Conservation (phyloP, 2,888 invertebrate genomes). For the Stratiomys singularior region DNA sequence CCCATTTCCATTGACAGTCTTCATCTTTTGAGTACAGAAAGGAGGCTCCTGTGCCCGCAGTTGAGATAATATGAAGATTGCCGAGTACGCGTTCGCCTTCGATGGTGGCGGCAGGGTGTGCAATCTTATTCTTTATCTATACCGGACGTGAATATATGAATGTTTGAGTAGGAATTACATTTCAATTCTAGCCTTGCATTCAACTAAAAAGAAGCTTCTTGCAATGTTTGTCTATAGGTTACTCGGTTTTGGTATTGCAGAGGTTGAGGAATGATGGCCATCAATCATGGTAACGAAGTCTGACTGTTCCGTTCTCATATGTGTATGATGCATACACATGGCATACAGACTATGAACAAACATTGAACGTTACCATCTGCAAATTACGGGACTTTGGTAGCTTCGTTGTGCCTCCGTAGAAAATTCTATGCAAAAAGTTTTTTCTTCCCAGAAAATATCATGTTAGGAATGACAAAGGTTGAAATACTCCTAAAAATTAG, state of each 20-base stretch:
- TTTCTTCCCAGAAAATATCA: no score
- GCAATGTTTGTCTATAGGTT: neutral
- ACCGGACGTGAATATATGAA: conserved; percentile 47
- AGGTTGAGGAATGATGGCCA: conserved; percentile 7
- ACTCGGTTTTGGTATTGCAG: neutral
- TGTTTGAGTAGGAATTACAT: conserved; percentile 38
- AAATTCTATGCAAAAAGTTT: no score
- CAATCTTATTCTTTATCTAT: conserved; percentile 40
- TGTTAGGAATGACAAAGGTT: no score
- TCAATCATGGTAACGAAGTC: neutral
- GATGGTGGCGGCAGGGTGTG: conserved; percentile 36
- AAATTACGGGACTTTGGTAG: no score
- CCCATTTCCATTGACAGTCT: conserved; percentile 39
- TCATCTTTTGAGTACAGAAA: neutral
- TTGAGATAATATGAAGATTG: conserved; percentile 14
- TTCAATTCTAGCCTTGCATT: conserved; percentile 33
- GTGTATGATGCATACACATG: no score
- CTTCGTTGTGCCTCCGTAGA: no score
- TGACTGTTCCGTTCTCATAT: no score
- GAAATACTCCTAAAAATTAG: no score
- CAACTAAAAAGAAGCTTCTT: neutral
- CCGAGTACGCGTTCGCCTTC: conserved; percentile 39
- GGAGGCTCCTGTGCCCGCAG: neutral
- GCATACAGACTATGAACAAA: no score
- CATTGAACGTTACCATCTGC: no score